These are phyloP conservation scores for Strigamia maritima DNA, from an alignment of 2,888 invertebrate genomes.

Conservation along the genomic window DNA sequence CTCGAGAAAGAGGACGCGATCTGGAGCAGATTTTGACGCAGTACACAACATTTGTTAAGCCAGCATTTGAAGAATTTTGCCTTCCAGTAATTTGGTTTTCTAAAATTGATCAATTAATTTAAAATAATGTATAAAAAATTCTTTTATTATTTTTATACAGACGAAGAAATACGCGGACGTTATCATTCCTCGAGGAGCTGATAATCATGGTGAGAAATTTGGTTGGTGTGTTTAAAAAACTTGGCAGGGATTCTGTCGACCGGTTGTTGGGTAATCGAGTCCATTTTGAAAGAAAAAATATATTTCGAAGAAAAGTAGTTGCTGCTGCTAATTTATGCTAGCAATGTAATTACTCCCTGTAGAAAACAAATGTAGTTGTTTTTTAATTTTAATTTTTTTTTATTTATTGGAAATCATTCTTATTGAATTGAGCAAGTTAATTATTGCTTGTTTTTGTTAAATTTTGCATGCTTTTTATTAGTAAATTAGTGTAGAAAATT, in stretches of 20 bases:
- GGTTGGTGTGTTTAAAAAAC: slow-evolving; percentile 8
- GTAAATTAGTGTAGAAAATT: no score
- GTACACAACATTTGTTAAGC: slow-evolving; percentile 97
- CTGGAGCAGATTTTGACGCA: slow-evolving; percentile 91
- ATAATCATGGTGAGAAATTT: slow-evolving; percentile 80
- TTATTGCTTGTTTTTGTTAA: no score
- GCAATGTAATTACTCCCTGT: no score
- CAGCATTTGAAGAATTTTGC: slow-evolving; percentile 99
- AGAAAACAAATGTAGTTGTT: no score
- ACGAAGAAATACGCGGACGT: slow-evolving; percentile 99
- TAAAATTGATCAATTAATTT: slow-evolving; percentile 23
- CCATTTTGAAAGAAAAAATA: background rate
- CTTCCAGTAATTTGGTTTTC: slow-evolving; percentile 69
- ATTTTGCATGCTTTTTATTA: no score
- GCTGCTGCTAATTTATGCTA: background rate
- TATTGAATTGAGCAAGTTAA: no score
- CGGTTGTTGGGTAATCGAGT: background rate
- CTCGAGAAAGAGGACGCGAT: slow-evolving; percentile 88
- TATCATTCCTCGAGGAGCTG: slow-evolving; percentile 97
- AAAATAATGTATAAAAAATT: background rate
- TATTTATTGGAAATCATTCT: no score
- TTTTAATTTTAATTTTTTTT: no score
- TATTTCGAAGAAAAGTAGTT: background rate
- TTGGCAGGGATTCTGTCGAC: background rate
- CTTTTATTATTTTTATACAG: slow-evolving; percentile 59